A percentile compares a stretch with the other conserved stretches of the same genome.
Conservation (phyloP, 92 coral and sea anemone genomes). For the Phenganax stokvisi region DNA sequence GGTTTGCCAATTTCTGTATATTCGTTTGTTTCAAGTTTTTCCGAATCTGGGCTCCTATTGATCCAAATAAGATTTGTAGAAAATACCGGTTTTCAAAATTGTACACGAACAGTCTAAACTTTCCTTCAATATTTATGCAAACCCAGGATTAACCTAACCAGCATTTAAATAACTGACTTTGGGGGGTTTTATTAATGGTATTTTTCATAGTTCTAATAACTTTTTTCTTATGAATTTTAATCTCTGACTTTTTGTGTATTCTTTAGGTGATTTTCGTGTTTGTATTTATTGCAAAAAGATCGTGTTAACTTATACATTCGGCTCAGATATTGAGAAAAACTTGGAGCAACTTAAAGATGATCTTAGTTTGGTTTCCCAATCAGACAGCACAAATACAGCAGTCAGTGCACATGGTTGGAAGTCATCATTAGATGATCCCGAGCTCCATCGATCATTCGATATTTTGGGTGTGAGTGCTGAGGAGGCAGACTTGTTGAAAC, state of each 20-base stretch:
- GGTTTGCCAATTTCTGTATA: too few species aligned
- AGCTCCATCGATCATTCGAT: conserved; percentile 76
- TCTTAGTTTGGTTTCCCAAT: conserved; percentile 55
- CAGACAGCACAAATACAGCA: conserved; percentile 47
- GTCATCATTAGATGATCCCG: conserved; percentile 68
- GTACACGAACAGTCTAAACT: too few species aligned
- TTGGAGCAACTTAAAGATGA: conserved; percentile 86
- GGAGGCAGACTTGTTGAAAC: conserved; percentile 86
- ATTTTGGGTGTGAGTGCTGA: conserved; percentile 98
- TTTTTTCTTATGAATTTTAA: neutral
- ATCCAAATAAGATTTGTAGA: too few species aligned
- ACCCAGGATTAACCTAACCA: too few species aligned
- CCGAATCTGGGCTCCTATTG: too few species aligned
- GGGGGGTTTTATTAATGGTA: too few species aligned
- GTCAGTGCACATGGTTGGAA: conserved; percentile 35
- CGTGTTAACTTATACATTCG: conserved; percentile 72
- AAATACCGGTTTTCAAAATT: too few species aligned
- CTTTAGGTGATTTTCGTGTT: conserved; percentile 75
- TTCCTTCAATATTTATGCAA: too few species aligned
- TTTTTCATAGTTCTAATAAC: too few species aligned
- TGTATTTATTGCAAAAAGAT: conserved; percentile 90
- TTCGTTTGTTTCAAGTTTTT: too few species aligned
- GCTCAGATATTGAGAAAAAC: conserved; percentile 59
- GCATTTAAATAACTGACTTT: too few species aligned
- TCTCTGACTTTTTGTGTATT: neutral